Percentiles rank a stretch among this genome's conserved stretches.
Evolutionary conservation across 1,140 invertebrate genomes (phyloP).

Genomic region (Eupristina koningsbergeri): DNA sequence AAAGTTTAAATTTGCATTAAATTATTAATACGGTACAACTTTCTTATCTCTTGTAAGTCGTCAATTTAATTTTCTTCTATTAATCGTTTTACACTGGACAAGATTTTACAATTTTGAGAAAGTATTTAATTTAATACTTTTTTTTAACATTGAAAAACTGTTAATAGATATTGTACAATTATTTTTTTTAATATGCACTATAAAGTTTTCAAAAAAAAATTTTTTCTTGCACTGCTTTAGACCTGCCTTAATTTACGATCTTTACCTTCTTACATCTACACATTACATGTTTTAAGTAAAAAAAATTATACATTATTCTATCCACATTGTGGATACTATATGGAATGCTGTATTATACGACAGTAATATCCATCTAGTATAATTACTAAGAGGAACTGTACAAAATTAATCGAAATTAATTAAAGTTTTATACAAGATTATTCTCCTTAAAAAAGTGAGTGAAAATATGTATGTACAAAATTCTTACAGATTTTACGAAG

Average conservation of each 20-base stretch:
- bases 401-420: constrained; percentile 51
- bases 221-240: constrained; percentile 45
- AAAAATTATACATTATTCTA: constrained; percentile 46
- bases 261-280: constrained; percentile 44
- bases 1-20: constrained; percentile 35
- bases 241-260: constrained; percentile 9
- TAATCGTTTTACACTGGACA: constrained; percentile 40
- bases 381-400: constrained; percentile 57
- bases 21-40: constrained; percentile 41
- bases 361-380: constrained; percentile 48
- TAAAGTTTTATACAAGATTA: constrained; percentile 49
- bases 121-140: constrained; percentile 47
- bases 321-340: constrained; percentile 53
- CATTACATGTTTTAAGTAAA: constrained; percentile 38
- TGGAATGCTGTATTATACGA: constrained; percentile 50
- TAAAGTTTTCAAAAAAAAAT: constrained; percentile 47
- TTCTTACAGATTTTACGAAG: constrained; percentile 17
- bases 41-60: constrained; percentile 42
- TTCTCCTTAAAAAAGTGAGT: constrained; percentile 47
- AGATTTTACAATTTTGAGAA: constrained; percentile 45
- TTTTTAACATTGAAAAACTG: constrained; percentile 25
- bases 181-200: constrained; percentile 31
- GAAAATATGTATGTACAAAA: constrained; percentile 45
- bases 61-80: constrained; percentile 38
- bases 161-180: constrained; percentile 30